Base-by-base conservation (phyloP, 2,113 vertebrate species). In the Sprattus sprattus region DNA sequence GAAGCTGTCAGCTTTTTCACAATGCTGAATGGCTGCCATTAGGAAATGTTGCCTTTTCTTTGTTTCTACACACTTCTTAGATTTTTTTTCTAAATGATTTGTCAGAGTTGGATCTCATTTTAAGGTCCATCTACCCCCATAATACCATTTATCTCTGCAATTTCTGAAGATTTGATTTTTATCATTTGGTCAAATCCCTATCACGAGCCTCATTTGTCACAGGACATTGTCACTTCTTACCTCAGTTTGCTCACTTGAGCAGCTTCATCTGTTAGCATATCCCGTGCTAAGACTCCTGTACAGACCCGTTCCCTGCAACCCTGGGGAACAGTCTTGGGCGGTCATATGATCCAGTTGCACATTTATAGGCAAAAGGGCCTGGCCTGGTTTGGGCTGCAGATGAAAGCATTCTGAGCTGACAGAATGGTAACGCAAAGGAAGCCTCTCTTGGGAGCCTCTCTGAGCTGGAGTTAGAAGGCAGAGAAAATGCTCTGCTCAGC, bases 321-420 rank as follows among this genome's bases (percentile, higher is more conserved):
- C 52, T 18, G 52, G 52, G 52, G 52, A 54, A 54, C 52, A 18
- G 52, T 54, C 50, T 15, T 16, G 50, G 50, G 50, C 50, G 25
- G 64, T 32, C 25, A 71, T 28, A 32, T 8, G 64, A 71, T 71
- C 64, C 64, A 28, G 25, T 7, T 25, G 64, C 25, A 10, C 64
- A 71, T 71, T 32, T 71, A 11, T 71, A 28, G n/a, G n/a, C 64
- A 28, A 28, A 71, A 28, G 64, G 64, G 64, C 64, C n/a, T 25
- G 64, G 64, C n/a, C 64, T 71, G 64, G 64, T 71, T 71, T 71
- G 64, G 64, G 64, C 64, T 13, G 8, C 22, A 71, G 25, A 71
- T 71, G 64, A 71, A 71, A 71, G 64, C 64, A 71, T 32, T 71
- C n/a, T 71, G n/a, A 25, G 64, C 64, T 71, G 64, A 71, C 64